These are phyloP conservation scores for Oreotrochilus melanogaster DNA, from an alignment of 2,113 vertebrate species.

Conservation along the genomic window DNA sequence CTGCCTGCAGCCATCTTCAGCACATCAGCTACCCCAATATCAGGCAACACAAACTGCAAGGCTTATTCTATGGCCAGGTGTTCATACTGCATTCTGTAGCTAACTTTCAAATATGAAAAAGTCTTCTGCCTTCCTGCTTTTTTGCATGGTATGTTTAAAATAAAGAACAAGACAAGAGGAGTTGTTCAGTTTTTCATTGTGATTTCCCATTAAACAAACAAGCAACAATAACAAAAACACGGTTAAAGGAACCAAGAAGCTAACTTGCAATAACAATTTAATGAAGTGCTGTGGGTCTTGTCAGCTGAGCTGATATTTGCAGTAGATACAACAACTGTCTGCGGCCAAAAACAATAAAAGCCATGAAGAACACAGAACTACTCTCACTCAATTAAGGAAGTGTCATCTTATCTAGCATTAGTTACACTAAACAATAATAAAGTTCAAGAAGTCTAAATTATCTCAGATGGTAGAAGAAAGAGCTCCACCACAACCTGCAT, in stretches of 20 bases:
- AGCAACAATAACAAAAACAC: not conserved
- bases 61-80: not conserved
- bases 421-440: not conserved
- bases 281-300: not conserved
- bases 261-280: not conserved
- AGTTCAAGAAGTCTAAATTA: conserved; percentile 4
- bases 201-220: not conserved
- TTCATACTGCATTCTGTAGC: not conserved
- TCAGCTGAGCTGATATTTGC: not conserved
- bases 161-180: not conserved
- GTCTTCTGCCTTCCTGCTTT: not conserved
- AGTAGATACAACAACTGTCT: not conserved
- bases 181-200: not conserved
- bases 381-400: conserved; percentile 21
- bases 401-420: not conserved
- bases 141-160: not conserved
- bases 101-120: not conserved
- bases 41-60: not conserved
- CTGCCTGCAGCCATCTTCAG: not conserved
- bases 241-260: not conserved
- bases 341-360: not conserved
- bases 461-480: not conserved
- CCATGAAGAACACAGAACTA: not conserved
- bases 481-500: not conserved
- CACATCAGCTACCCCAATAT: not conserved